Evolutionary conservation across 2,797 vertebrate species (phyloP), one percentile per base, ranked within the genome.

Genomic region (Strix occidentalis): DNA sequence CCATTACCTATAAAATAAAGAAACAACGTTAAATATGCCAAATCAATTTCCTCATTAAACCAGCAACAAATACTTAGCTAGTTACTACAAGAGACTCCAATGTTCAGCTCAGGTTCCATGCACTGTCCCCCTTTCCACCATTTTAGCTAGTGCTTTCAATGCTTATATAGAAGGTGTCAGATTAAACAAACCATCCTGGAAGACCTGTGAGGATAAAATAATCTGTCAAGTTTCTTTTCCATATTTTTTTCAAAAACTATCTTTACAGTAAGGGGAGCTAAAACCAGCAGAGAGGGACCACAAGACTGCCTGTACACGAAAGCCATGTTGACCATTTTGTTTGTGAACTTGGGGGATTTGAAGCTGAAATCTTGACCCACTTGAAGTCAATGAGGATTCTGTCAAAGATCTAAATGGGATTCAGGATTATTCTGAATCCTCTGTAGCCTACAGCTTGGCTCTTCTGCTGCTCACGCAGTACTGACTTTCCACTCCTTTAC

Each of bases 1-100:
- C 89, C 87, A 80, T 96, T 97, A 93, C 95, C 95, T 97, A 95
- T 94, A 97, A 97, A 97, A 96, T 93, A 96, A 94, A 95, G 92
- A 94, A 97, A 96, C 83, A 91, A 93, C 0, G 3, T 96, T 93
- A 97, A 97, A 97, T 95, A 96, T 94, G 95, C 95, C 95, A 96
- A 91, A 95, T 96, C 95, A 95, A 97, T 97, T 97, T 97, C 95
- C 93, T 95, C 45, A 68, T 84, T 93, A 95, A 97, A 89, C 85
- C 82, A 95, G 89, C 63, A 96, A 96, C 93, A 94, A 96, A 97
- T 92, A 91, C 58, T 91, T 90, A 95, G 48, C 58, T 86, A 71
- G 93, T 94, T 88, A 72, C 54, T 90, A n/a, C 83, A 87, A 61
- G 78, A 82, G 43, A 66, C 54, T 92, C 79, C 46, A 88, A 11